Evolutionary conservation across 1,140 invertebrate species (phyloP).

Genomic region (Philotrypesis tridentata): DNA sequence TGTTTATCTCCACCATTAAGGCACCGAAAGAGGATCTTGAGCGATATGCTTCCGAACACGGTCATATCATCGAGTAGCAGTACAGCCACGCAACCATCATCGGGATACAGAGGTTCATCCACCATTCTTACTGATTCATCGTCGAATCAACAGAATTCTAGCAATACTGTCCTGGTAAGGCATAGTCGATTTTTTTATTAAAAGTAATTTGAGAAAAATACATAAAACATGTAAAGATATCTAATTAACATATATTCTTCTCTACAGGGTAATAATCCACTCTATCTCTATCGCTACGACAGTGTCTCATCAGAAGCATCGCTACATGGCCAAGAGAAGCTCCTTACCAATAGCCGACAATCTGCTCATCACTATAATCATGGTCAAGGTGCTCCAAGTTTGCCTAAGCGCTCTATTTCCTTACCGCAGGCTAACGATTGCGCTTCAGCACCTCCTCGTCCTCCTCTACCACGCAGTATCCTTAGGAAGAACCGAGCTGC

Average conservation of each 20-base stretch:
- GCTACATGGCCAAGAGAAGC: slow-evolving; percentile 73
- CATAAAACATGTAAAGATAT: not conserved
- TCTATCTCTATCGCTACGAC: slow-evolving; percentile 89
- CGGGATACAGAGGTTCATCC: slow-evolving; percentile 88
- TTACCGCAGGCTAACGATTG: slow-evolving; percentile 75
- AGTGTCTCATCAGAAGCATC: slow-evolving; percentile 82
- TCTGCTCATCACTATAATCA: not conserved
- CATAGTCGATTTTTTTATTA: not conserved
- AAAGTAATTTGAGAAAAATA: not conserved
- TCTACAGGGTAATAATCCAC: slow-evolving; percentile 75
- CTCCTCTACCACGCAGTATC: slow-evolving; percentile 82
- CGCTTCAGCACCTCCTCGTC: slow-evolving; percentile 77
- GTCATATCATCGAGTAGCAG: slow-evolving; percentile 76
- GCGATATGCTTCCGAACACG: slow-evolving; percentile 73
- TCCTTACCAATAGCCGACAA: slow-evolving; percentile 4
- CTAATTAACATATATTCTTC: not conserved
- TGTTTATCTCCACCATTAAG: slow-evolving; percentile 78
- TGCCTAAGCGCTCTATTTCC: slow-evolving; percentile 80
- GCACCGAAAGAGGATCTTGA: slow-evolving; percentile 70
- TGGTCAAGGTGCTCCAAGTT: slow-evolving; percentile 66
- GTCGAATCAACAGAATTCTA: slow-evolving; percentile 74
- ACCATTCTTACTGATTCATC: slow-evolving; percentile 87
- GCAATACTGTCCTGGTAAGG: slow-evolving; percentile 34
- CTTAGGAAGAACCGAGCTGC: slow-evolving; percentile 77
- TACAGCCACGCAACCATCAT: slow-evolving; percentile 85